A percentile compares a stretch with the other conserved stretches of the same genome.
These are phyloP conservation scores for Acromyrmex echinatior DNA, from an alignment of 1,140 invertebrate genomes.

Conservation along the genomic window DNA sequence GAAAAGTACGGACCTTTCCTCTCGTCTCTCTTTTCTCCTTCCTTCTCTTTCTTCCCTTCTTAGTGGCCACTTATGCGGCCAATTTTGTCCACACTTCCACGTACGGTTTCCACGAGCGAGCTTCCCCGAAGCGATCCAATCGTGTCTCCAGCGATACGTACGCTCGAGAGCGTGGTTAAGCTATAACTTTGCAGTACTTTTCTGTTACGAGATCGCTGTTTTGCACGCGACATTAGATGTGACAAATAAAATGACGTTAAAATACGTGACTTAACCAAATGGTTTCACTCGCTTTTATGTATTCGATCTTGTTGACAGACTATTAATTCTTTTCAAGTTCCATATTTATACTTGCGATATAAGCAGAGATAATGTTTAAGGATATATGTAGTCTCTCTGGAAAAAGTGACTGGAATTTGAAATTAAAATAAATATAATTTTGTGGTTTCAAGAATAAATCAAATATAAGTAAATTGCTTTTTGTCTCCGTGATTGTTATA, in stretches of 20 bases:
- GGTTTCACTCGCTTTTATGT: background rate
- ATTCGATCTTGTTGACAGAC: conserved; percentile 7
- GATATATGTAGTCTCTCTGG: background rate
- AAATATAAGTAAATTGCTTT: too few relatives aligned
- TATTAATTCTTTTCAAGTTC: background rate
- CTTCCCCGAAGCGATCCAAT: conserved; percentile 50
- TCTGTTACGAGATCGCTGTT: conserved; percentile 17
- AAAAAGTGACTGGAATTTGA: too few relatives aligned
- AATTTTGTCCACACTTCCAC: conserved; percentile 46
- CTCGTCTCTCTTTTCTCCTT: background rate
- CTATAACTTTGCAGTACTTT: conserved; percentile 44
- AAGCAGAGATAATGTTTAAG: background rate
- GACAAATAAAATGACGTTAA: conserved; percentile 44
- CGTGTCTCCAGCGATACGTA: conserved; percentile 54
- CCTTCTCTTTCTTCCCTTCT: background rate
- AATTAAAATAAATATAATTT: too few relatives aligned
- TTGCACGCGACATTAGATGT: conserved; percentile 47
- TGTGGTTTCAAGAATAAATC: too few relatives aligned
- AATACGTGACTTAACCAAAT: background rate
- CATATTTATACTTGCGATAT: background rate
- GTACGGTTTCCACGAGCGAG: conserved; percentile 31
- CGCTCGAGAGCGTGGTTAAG: conserved; percentile 37
- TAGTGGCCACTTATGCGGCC: conserved; percentile 44
- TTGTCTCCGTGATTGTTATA: too few relatives aligned
- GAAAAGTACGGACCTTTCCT: conserved; percentile 44